A percentile compares a stretch with the other conserved stretches of the same genome.
Conservation (phyloP, 2,113 vertebrate species). For the Strix uralensis region DNA sequence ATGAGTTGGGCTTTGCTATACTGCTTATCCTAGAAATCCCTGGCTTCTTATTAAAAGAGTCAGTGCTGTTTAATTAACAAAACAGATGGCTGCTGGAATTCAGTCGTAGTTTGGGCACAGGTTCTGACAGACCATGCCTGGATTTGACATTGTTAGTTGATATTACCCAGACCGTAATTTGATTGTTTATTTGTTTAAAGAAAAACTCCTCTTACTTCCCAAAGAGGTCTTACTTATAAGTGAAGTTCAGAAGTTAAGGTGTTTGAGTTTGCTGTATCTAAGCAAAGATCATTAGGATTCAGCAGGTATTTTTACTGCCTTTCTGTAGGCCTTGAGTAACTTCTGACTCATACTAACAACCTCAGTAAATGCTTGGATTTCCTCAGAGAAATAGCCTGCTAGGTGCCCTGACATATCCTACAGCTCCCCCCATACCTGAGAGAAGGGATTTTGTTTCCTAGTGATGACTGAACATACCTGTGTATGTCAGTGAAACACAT, state of each 20-base stretch:
- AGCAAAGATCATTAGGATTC: background rate
- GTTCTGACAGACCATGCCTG: background rate
- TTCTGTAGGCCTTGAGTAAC: background rate
- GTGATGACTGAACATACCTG: background rate
- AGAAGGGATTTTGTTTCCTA: background rate
- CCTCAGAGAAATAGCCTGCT: background rate
- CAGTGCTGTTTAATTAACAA: conserved; percentile 30
- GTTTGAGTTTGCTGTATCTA: background rate
- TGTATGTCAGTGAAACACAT: background rate
- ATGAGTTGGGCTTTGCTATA: background rate
- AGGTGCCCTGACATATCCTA: background rate
- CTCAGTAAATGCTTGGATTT: background rate
- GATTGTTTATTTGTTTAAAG: background rate
- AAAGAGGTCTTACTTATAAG: background rate
- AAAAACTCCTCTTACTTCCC: background rate
- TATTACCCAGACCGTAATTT: background rate
- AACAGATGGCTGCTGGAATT: conserved; percentile 43
- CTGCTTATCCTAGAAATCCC: background rate
- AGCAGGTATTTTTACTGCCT: background rate
- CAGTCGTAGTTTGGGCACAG: background rate
- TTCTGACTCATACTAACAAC: background rate
- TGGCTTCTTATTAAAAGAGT: background rate
- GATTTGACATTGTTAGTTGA: conserved; percentile 18
- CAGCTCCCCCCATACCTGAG: background rate
- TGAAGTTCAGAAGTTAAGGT: background rate